Base-by-base conservation (phyloP, 2,797 vertebrate genomes). In the Heteromormyrus szaboi region DNA sequence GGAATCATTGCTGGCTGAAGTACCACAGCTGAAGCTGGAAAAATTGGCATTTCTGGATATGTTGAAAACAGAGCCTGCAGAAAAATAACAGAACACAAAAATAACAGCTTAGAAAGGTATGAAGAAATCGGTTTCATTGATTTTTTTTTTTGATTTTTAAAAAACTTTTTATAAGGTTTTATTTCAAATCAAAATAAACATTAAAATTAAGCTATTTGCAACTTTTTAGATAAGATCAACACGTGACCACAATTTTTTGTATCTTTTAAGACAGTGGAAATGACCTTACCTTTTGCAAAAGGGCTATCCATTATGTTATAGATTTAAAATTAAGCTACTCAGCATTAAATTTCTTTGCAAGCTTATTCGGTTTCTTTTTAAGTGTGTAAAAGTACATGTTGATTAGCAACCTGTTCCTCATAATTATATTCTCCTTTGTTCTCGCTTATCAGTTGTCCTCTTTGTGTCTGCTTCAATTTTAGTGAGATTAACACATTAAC, bases 1-100 rank as follows among this genome's bases (percentile, higher is more conserved):
- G 0, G 97, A 96, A 1, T 93, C 93, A 41, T 94, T 96, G 87
- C 90, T 51, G 81, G 83, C 88, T 25, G 89, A 90, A 88, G 93
- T 93, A 68, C 97, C 96, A 92, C 96, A 96, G 0, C 95, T 93
- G 83, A 95, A 92, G 93, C 97, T 95, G 91, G 89, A 92, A 87
- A 94, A 92, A 93, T 95, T 94, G 89, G 93, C 91, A 90, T 94
- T 93, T 48, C 91, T 89, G 8, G 95, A 94, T 53, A 94, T 91
- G 89, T 95, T 95, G 90, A 90, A 86, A n/a, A 92, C 89, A 11
- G 94, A 95, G 48, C 93, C 96, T 96, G 91, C 62, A 92, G 89
- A 50, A 89, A 62, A 72, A 79, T 54, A 87, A 68, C 53, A 29
- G 5, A 81, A 88, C 29, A 87, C n/a, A 62, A 62, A 59, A 62